These are phyloP conservation scores for Myotis brandtii DNA, from an alignment of 2,113 vertebrate species.

Conservation along the genomic window DNA sequence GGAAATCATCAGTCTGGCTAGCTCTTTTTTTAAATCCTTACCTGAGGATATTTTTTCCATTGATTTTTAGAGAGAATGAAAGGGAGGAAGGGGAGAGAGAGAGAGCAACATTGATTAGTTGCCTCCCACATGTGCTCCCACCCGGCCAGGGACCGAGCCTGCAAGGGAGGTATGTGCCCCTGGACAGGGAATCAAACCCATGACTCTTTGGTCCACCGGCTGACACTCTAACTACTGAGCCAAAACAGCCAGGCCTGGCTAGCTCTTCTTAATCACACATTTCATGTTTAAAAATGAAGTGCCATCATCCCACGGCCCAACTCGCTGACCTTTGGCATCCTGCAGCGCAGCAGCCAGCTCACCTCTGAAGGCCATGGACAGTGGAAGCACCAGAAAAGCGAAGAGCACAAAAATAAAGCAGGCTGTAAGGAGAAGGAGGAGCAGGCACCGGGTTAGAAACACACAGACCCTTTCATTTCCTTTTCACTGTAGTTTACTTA, in stretches of 20 bases:
- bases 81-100: no score
- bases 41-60: no score
- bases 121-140: no score
- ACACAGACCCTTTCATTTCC: not conserved
- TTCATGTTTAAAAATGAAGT: not conserved
- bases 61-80: no score
- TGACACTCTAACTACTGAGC: no score
- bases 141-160: no score
- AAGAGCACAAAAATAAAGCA: conserved; percentile 83
- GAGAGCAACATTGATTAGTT: no score
- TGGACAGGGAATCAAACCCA: no score
- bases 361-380: conserved; percentile 86
- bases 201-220: no score
- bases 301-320: fast-evolving
- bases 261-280: not conserved
- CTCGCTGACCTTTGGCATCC: fast-evolving
- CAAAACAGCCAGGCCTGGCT: no score
- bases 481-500: not conserved
- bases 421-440: conserved; percentile 71
- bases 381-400: conserved; percentile 78
- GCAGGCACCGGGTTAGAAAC: not conserved
- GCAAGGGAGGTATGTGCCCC: no score
- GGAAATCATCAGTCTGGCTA: not conserved
- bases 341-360: conserved; percentile 59
- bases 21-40: no score